Percentiles rank a stretch among this genome's conserved stretches.
phyloP scores from a whole-genome alignment of 2,113 vertebrate genomes.

The Zapornia atra region DNA sequence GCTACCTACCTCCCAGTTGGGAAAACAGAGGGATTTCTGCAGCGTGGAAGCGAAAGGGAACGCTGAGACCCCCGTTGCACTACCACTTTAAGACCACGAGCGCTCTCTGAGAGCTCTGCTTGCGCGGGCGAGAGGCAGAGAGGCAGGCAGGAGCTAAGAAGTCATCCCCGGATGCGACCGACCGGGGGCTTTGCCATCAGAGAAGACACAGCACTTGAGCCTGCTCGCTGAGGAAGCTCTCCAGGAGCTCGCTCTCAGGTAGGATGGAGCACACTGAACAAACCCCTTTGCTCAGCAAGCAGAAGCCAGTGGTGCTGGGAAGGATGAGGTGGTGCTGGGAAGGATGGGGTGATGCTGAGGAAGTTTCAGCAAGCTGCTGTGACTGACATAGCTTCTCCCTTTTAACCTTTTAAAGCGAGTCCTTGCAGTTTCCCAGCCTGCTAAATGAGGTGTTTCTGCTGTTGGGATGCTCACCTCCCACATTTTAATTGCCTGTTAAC shows the following conservation, averaged over 20 bases:
- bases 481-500: background rate
- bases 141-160: background rate
- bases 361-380: background rate
- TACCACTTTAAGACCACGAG: slow-evolving; percentile 43
- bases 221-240: background rate
- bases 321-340: too few relatives aligned
- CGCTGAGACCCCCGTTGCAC: rapidly evolving
- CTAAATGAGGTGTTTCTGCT: background rate
- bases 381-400: background rate
- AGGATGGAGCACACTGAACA: rapidly evolving
- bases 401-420: background rate
- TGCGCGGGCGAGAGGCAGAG: background rate
- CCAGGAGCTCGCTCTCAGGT: background rate
- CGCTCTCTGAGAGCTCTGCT: background rate
- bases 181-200: background rate
- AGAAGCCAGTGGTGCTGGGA: background rate
- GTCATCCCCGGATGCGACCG: background rate
- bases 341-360: background rate
- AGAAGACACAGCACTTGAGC: background rate
- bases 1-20: background rate
- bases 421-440: rapidly evolving
- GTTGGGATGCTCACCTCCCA: background rate
- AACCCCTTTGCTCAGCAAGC: background rate
- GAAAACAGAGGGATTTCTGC: background rate
- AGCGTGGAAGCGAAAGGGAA: rapidly evolving